Conservation (phyloP, 2,888 invertebrate genomes). For the Eubasilissa splendida region DNA sequence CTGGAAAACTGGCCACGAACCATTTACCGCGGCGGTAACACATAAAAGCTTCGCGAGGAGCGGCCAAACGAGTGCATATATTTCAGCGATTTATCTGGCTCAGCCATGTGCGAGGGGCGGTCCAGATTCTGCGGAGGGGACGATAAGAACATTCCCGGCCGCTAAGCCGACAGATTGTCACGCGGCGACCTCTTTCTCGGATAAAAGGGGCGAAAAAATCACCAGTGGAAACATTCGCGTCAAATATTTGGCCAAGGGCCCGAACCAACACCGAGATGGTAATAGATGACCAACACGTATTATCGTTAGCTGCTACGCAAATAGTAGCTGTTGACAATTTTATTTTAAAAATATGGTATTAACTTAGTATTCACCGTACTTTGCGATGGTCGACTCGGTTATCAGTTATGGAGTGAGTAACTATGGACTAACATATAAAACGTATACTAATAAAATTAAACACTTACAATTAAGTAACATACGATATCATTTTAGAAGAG, state of each 20-base stretch:
- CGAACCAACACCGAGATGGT: too few relatives aligned
- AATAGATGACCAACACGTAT: too few relatives aligned
- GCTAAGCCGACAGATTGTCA: slow-evolving; percentile 30
- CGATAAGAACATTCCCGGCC: slow-evolving; percentile 29
- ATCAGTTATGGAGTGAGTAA: too few relatives aligned
- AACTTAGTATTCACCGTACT: too few relatives aligned
- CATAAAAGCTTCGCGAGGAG: slow-evolving; percentile 8
- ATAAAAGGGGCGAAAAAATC: not conserved
- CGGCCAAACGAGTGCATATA: slow-evolving; percentile 36
- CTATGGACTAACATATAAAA: too few relatives aligned
- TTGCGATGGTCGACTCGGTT: too few relatives aligned
- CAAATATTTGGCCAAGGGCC: slow-evolving; percentile 1
- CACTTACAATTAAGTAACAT: too few relatives aligned
- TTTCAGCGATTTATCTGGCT: slow-evolving; percentile 28
- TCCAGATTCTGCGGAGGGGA: slow-evolving; percentile 7
- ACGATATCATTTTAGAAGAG: too few relatives aligned
- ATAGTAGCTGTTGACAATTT: too few relatives aligned
- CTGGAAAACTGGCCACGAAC: not conserved
- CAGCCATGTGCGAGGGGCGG: not conserved
- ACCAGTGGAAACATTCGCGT: not conserved
- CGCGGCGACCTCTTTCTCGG: not conserved
- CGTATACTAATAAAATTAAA: too few relatives aligned
- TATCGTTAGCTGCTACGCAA: too few relatives aligned
- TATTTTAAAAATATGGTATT: too few relatives aligned
- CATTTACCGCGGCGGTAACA: not conserved